A percentile compares a stretch with the other conserved stretches of the same genome.
Conservation (phyloP, 2,113 vertebrate genomes). For the Macroglossus sobrinus region DNA sequence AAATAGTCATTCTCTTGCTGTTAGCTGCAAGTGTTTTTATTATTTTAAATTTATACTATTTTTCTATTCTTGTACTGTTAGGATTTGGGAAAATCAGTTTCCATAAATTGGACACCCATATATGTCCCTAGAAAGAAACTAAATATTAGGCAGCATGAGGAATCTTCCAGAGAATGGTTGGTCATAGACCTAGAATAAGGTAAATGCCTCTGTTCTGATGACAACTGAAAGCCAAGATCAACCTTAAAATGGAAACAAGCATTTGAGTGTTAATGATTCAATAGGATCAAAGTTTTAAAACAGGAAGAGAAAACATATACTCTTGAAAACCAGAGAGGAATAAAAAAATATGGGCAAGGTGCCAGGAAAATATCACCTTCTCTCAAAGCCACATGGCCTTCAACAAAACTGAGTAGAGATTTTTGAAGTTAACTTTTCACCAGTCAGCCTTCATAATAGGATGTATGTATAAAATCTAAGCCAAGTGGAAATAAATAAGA, state of each 20-base stretch:
- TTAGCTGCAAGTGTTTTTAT: background rate
- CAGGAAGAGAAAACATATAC: background rate
- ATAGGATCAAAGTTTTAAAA: background rate
- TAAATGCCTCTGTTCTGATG: background rate
- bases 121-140: background rate
- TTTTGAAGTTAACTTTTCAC: background rate
- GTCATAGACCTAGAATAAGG: background rate
- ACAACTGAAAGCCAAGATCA: background rate
- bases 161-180: background rate
- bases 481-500: background rate
- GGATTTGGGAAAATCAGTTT: background rate
- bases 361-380: background rate
- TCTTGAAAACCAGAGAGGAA: background rate
- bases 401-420: background rate
- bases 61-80: background rate
- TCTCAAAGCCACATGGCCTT: background rate
- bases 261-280: background rate
- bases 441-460: background rate
- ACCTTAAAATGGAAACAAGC: background rate
- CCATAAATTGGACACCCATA: background rate
- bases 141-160: background rate
- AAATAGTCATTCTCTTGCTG: background rate
- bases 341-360: background rate
- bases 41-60: background rate
- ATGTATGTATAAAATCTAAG: background rate